Evolutionary conservation across 2,113 vertebrate genomes (phyloP).

Genomic region (Scomber japonicus): DNA sequence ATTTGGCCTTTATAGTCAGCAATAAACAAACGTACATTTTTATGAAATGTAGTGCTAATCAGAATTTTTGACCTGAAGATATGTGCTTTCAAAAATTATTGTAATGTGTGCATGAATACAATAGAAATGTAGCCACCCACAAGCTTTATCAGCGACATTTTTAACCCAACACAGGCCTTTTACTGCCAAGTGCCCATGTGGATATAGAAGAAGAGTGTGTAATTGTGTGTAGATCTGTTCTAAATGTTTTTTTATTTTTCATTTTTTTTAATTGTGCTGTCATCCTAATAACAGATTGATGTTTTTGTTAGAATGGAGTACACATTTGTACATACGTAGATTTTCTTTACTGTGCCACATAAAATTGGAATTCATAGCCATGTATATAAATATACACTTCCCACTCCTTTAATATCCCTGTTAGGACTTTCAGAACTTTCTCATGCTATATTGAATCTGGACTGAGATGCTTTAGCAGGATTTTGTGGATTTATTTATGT

Average conservation of each 20-base stretch:
- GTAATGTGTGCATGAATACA: neutral
- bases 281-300: neutral
- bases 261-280: neutral
- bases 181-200: neutral
- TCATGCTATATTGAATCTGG: conserved; percentile 2
- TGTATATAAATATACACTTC: neutral
- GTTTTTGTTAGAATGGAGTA: neutral
- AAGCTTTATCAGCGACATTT: conserved; percentile 8
- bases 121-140: neutral
- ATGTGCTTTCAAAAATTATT: neutral
- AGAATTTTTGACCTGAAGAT: neutral
- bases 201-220: no score
- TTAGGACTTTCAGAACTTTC: conserved; percentile 18
- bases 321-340: no score
- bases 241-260: neutral
- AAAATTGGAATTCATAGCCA: neutral
- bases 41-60: neutral
- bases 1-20: neutral
- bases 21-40: neutral
- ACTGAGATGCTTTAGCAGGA: conserved; percentile 16
- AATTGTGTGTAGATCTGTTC: no score
- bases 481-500: conserved; percentile 36
- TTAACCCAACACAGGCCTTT: conserved; percentile 3
- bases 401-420: neutral
- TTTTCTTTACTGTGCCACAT: neutral